phyloP scores from a whole-genome alignment of 1,140 invertebrate genomes.

The Chironomus tepperi region DNA sequence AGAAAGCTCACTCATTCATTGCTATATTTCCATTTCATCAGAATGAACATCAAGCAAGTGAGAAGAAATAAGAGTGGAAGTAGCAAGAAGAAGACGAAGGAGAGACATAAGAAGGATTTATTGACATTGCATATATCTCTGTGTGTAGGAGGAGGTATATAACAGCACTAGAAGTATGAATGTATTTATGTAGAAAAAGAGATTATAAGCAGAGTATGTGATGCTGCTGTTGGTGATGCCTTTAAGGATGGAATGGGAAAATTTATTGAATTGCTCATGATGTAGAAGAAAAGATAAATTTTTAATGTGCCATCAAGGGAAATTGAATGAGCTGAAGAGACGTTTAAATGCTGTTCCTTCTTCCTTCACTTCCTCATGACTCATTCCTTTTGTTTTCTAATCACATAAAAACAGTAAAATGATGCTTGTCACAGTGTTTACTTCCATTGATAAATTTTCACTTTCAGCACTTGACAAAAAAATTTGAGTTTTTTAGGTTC shows the following conservation, averaged over 20 bases:
- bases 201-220: too few relatives aligned
- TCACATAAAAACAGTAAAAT: too few relatives aligned
- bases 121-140: neutral
- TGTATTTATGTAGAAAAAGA: too few relatives aligned
- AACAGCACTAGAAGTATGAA: too few relatives aligned
- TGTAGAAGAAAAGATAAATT: constrained; percentile 9
- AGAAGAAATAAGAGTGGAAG: too few relatives aligned
- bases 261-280: constrained; percentile 14
- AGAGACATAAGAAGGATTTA: constrained; percentile 5
- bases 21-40: neutral
- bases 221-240: too few relatives aligned
- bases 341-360: neutral
- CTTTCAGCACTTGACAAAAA: neutral
- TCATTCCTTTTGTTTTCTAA: too few relatives aligned
- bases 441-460: neutral
- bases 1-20: neutral
- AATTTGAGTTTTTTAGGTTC: neutral
- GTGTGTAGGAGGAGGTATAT: too few relatives aligned
- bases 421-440: too few relatives aligned
- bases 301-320: constrained; percentile 7
- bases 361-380: neutral
- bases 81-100: neutral
- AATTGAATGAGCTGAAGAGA: neutral
- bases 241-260: neutral
- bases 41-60: neutral